phyloP scores from a whole-genome alignment of 2,888 invertebrate species.

The Hydriomena furcata region DNA sequence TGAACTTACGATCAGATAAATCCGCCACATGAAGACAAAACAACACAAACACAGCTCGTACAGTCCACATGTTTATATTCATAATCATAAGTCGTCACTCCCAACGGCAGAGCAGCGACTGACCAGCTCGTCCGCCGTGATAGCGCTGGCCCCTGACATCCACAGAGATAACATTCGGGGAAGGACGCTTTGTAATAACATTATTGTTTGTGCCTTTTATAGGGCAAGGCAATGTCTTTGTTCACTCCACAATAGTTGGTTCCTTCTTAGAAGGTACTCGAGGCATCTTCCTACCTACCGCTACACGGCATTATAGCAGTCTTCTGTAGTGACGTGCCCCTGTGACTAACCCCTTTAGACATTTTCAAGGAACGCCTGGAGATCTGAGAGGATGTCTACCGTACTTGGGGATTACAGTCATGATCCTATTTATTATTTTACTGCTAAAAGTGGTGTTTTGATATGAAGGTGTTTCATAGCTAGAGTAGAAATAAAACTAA shows the following conservation, averaged over 20 bases:
- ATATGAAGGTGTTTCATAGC: too few species aligned
- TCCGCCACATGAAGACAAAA: constrained; percentile 44
- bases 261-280: neutral
- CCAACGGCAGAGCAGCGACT: neutral
- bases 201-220: constrained; percentile 14
- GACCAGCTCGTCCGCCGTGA: constrained; percentile 5
- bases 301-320: neutral
- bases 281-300: too few species aligned
- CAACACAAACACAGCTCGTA: constrained; percentile 35
- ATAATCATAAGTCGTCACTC: neutral
- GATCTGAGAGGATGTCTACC: too few species aligned
- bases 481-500: constrained; percentile 44
- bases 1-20: constrained; percentile 55
- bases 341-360: too few species aligned
- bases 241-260: too few species aligned
- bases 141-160: constrained; percentile 19
- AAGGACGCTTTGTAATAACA: constrained; percentile 15
- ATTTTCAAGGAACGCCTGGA: too few species aligned
- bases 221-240: constrained; percentile 3
- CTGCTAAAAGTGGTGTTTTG: too few species aligned
- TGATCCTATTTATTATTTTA: too few species aligned
- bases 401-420: too few species aligned
- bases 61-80: constrained; percentile 1
- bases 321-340: neutral
- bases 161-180: constrained; percentile 26